Evolutionary conservation across 64 coral and sea anemone genomes (phyloP).

Genomic region (Dendronephthya gigantea): DNA sequence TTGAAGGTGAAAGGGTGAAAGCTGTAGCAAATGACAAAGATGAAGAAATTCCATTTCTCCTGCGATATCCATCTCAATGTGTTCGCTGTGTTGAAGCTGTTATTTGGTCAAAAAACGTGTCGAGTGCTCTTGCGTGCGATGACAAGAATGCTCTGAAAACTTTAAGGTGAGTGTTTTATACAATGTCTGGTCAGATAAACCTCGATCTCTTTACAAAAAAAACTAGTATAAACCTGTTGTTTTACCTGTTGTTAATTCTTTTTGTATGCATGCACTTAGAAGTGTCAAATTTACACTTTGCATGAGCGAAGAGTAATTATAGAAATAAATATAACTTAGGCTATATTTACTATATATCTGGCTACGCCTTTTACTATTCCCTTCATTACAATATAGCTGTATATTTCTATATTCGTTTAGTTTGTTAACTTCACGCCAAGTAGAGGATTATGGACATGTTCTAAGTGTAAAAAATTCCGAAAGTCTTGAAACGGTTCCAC

Average conservation of each 20-base stretch:
- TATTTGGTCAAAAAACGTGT: constrained; percentile 44
- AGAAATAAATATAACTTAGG: too few species aligned
- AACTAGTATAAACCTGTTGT: too few species aligned
- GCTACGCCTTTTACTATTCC: too few species aligned
- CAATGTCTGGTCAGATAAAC: not conserved
- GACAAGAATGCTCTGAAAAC: not conserved
- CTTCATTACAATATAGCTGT: not conserved
- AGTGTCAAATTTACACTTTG: too few species aligned
- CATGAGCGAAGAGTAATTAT: too few species aligned
- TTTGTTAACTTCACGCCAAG: not conserved
- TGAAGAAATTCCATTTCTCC: not conserved
- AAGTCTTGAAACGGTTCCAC: not conserved
- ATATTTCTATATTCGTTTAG: not conserved
- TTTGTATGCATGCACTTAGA: too few species aligned
- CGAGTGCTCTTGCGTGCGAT: constrained; percentile 34
- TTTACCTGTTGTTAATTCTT: too few species aligned
- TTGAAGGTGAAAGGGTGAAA: not conserved
- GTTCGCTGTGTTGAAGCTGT: constrained; percentile 49
- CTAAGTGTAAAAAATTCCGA: not conserved
- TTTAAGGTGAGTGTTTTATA: constrained; percentile 42
- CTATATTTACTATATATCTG: too few species aligned
- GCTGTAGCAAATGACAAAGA: not conserved
- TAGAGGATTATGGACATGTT: not conserved
- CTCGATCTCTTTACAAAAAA: not conserved
- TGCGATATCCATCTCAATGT: constrained; percentile 44